phyloP scores from a whole-genome alignment of 2,888 invertebrate genomes.

The Sipunculus nudus region DNA sequence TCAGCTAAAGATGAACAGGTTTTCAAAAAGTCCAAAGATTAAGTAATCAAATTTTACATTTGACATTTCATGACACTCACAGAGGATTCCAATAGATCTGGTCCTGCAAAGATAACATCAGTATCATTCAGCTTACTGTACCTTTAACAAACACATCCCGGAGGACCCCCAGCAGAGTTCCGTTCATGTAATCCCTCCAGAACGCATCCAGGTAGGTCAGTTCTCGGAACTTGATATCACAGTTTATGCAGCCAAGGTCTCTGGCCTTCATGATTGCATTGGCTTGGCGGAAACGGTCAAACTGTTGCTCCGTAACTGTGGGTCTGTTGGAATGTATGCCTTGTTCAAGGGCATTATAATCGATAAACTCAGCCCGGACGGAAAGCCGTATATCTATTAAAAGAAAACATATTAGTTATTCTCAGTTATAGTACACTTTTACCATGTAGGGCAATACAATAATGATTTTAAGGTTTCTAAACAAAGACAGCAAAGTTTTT shows the following conservation, averaged over 20 bases:
- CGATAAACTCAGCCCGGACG: slow-evolving; percentile 57
- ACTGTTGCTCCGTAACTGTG: slow-evolving; percentile 53
- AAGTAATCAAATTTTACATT: too few species aligned
- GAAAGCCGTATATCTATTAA: slow-evolving; percentile 56
- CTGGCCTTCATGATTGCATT: slow-evolving; percentile 58
- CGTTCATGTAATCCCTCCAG: slow-evolving; percentile 64
- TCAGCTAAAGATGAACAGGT: too few species aligned
- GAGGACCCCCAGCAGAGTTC: slow-evolving; percentile 58
- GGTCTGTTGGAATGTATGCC: slow-evolving; percentile 55
- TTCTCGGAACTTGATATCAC: slow-evolving; percentile 64
- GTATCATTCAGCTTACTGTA: too few species aligned
- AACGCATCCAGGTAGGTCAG: slow-evolving; percentile 64
- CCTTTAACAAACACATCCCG: slow-evolving; percentile 60
- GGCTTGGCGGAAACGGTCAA: slow-evolving; percentile 60
- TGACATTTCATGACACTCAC: too few species aligned
- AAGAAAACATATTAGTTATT: not conserved
- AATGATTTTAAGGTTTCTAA: too few species aligned
- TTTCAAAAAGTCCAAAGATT: too few species aligned
- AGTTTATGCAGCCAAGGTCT: slow-evolving; percentile 60
- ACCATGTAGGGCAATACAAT: too few species aligned
- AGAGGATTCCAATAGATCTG: too few species aligned
- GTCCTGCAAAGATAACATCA: too few species aligned
- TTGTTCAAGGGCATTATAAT: slow-evolving; percentile 50
- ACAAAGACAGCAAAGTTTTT: too few species aligned
- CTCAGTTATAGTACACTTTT: not conserved